Evolutionary conservation across 2,888 invertebrate species (phyloP).

Genomic region (Anorthoa munda): DNA sequence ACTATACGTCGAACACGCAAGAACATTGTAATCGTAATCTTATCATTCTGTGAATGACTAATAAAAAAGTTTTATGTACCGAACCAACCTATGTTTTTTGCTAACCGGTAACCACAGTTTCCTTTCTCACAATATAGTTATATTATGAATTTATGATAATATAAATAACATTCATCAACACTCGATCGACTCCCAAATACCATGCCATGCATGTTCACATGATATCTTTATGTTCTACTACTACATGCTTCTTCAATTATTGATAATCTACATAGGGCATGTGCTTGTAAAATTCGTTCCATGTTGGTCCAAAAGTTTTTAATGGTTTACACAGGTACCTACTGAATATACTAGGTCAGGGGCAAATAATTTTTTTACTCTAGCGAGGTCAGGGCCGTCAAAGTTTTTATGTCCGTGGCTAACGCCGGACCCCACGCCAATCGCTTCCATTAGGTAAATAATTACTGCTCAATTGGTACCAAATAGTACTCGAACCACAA

Average conservation of each 20-base stretch:
- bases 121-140: constrained; percentile 44
- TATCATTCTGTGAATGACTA: not conserved
- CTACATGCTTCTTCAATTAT: too few relatives aligned
- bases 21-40: not conserved
- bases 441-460: too few relatives aligned
- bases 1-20: not conserved
- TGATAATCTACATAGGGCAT: not conserved
- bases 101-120: constrained; percentile 51
- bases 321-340: not conserved
- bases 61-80: not conserved
- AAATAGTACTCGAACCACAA: too few relatives aligned
- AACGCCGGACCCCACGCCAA: too few relatives aligned
- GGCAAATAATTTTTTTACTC: too few relatives aligned
- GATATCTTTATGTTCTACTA: too few relatives aligned
- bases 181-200: not conserved
- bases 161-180: not conserved
- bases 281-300: not conserved
- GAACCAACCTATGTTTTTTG: not conserved
- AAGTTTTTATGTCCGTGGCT: too few relatives aligned
- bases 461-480: too few relatives aligned
- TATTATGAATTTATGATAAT: constrained; percentile 3
- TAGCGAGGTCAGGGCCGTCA: too few relatives aligned
- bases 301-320: not conserved
- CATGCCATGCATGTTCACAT: too few relatives aligned
- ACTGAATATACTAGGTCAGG: not conserved